Conservation (phyloP, 1,140 invertebrate genomes). For the Lithobius niger region DNA sequence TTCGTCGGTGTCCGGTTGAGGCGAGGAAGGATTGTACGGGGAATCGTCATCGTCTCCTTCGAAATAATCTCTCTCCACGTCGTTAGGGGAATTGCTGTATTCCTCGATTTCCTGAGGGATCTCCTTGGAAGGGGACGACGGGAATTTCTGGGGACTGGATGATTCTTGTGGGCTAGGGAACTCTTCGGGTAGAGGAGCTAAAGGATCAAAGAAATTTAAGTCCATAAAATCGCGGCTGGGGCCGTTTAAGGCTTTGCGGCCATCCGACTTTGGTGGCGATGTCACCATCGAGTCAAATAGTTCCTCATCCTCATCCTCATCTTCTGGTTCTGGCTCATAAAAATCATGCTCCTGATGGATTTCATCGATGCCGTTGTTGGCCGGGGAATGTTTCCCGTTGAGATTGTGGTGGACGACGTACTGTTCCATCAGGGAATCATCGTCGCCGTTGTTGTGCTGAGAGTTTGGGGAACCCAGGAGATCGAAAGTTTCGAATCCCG, state of each 20-base stretch:
- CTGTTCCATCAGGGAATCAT: background rate
- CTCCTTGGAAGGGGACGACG: background rate
- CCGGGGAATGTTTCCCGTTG: background rate
- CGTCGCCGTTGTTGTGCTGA: background rate
- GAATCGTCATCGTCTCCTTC: background rate
- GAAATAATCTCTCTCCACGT: background rate
- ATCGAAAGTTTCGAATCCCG: slow-evolving; percentile 2
- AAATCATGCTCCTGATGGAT: background rate
- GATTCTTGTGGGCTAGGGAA: slow-evolving; percentile 3
- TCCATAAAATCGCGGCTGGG: background rate
- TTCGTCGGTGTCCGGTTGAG: background rate
- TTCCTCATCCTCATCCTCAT: no score
- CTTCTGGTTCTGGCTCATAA: background rate
- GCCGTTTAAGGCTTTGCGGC: background rate
- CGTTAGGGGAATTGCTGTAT: background rate
- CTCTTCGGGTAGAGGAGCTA: slow-evolving; percentile 4
- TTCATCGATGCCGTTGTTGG: background rate
- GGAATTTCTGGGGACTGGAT: background rate
- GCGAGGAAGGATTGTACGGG: background rate
- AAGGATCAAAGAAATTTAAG: slow-evolving; percentile 2
- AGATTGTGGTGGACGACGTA: background rate
- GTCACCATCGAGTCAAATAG: background rate
- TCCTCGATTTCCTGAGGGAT: background rate
- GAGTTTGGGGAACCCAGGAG: background rate
- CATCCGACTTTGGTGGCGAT: background rate